Percentiles rank a stretch among this genome's conserved stretches.
phyloP scores from a whole-genome alignment of 2,888 invertebrate genomes.

The Scaptomyza caliginosa region DNA sequence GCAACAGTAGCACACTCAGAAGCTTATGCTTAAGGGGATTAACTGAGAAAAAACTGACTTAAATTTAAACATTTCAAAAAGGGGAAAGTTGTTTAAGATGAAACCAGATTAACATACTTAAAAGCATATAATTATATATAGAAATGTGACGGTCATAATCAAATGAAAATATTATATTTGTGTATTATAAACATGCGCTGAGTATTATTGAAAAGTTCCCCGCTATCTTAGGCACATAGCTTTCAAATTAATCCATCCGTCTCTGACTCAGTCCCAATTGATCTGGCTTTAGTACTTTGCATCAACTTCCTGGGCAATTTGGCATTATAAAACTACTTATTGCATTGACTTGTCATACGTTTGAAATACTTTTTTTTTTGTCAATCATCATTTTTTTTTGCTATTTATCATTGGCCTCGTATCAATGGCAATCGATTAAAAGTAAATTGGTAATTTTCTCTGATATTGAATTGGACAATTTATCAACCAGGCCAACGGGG shows the following conservation, averaged over 20 bases:
- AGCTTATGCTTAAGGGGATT: slow-evolving; percentile 11
- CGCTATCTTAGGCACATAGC: slow-evolving; percentile 1
- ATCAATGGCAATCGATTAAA: background rate
- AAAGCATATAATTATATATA: background rate
- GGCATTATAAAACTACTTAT: too few species aligned
- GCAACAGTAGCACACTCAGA: slow-evolving; percentile 33
- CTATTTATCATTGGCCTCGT: slow-evolving; percentile 2
- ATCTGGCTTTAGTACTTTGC: background rate
- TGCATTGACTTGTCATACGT: too few species aligned
- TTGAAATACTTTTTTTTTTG: background rate
- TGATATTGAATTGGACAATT: slow-evolving; percentile 41
- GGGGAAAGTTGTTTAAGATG: slow-evolving; percentile 19
- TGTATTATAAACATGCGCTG: too few species aligned
- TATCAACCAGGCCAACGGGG: slow-evolving; percentile 31
- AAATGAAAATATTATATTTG: background rate
- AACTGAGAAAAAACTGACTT: background rate
- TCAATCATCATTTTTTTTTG: background rate
- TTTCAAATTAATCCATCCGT: background rate
- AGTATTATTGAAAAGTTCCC: background rate
- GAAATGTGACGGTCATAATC: too few species aligned
- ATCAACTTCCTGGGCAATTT: background rate
- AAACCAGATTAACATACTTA: background rate
- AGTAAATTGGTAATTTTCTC: background rate
- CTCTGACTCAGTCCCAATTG: background rate
- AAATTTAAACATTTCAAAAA: slow-evolving; percentile 2